A percentile compares a stretch with the other conserved stretches of the same genome.
These are phyloP conservation scores for Felis chaus DNA, from an alignment of 2,113 vertebrate species.

Conservation along the genomic window DNA sequence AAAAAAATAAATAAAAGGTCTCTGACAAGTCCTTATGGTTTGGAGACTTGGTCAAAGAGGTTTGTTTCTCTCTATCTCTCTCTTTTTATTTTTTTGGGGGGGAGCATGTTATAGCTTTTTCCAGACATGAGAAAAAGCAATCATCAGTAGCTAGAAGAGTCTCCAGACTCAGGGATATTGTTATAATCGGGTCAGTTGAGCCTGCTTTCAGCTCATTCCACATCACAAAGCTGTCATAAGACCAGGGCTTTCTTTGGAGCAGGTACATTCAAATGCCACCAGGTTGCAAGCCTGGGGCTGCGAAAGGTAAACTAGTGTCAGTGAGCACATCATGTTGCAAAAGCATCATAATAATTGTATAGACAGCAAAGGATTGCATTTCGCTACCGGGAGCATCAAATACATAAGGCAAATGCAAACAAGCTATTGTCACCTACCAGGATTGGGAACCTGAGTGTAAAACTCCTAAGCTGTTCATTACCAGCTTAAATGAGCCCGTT, in stretches of 20 bases:
- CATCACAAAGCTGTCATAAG: conserved; percentile 67
- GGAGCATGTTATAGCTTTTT: conserved; percentile 43
- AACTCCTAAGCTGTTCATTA: conserved; percentile 29
- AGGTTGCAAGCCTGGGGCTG: conserved; percentile 38
- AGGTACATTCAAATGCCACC: conserved; percentile 56
- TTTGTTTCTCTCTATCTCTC: neutral
- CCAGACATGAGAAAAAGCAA: conserved; percentile 72
- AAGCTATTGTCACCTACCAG: neutral
- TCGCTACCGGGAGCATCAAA: neutral
- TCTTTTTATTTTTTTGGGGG: neutral
- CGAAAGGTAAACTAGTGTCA: conserved; percentile 57
- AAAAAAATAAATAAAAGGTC: neutral
- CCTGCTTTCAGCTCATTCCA: conserved; percentile 73
- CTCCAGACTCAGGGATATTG: conserved; percentile 64
- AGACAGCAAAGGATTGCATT: conserved; percentile 45
- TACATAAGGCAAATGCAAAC: conserved; percentile 41
- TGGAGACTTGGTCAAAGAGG: conserved; percentile 30
- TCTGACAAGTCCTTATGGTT: conserved; percentile 61
- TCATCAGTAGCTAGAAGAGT: conserved; percentile 61
- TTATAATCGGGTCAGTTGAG: conserved; percentile 66
- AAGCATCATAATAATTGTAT: conserved; percentile 39
- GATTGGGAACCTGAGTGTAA: neutral
- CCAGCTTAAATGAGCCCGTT: conserved; percentile 52
- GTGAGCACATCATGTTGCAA: conserved; percentile 16
- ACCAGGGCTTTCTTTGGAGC: conserved; percentile 62